Evolutionary conservation across 2,888 invertebrate genomes (phyloP).

Genomic region (Dolichomitus sp.): DNA sequence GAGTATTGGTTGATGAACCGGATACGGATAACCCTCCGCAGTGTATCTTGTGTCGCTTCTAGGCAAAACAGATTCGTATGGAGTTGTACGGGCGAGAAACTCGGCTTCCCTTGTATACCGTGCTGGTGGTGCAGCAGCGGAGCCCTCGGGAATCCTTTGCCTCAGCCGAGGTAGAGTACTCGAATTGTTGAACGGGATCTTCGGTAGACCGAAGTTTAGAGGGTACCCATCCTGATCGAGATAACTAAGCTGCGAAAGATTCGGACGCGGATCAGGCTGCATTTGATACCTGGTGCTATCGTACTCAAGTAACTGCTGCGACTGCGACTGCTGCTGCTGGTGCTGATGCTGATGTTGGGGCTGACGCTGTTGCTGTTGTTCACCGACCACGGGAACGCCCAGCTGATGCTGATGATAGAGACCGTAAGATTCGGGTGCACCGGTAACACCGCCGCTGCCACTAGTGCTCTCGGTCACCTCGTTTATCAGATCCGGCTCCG

Average conservation of each 20-base stretch:
- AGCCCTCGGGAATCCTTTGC: constrained; percentile 86
- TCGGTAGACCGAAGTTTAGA: constrained; percentile 92
- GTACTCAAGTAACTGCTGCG: constrained; percentile 78
- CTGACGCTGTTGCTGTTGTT: constrained; percentile 58
- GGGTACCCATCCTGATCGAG: constrained; percentile 93
- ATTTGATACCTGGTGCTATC: constrained; percentile 79
- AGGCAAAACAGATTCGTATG: constrained; percentile 84
- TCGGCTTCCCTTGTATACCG: constrained; percentile 90
- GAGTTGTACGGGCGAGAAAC: constrained; percentile 88
- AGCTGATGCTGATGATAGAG: constrained; percentile 77
- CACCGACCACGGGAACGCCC: constrained; percentile 51
- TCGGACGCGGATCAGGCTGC: constrained; percentile 78
- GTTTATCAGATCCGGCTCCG: constrained; percentile 87
- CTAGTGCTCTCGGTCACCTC: constrained; percentile 81
- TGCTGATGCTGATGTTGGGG: constrained; percentile 66
- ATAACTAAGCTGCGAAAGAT: constrained; percentile 86
- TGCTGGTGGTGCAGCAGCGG: constrained; percentile 87
- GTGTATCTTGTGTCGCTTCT: constrained; percentile 89
- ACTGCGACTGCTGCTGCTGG: constrained; percentile 66
- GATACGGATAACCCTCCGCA: constrained; percentile 93
- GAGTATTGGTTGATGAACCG: constrained; percentile 85
- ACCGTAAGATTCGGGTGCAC: constrained; percentile 63
- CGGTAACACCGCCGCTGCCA: constrained; percentile 44
- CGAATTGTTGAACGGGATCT: constrained; percentile 89
- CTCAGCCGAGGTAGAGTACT: constrained; percentile 92